Conservation (phyloP, 2,888 invertebrate species). For the Pandemis corylana region DNA sequence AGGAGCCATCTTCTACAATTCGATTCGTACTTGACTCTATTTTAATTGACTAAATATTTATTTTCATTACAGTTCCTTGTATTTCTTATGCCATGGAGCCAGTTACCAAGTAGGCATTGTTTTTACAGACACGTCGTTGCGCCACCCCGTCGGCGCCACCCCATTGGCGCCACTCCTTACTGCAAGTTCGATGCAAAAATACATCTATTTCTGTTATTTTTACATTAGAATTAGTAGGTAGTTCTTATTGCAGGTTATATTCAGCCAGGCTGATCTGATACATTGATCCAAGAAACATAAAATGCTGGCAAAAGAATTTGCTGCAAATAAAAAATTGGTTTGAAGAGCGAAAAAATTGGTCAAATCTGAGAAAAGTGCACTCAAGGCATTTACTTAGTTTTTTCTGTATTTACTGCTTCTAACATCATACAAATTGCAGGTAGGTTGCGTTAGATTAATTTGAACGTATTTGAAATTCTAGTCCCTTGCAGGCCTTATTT, state of each 20-base stretch:
- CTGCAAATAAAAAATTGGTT: too few relatives aligned
- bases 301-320: background rate
- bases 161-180: slow-evolving; percentile 16
- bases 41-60: slow-evolving; percentile 20
- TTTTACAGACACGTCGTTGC: slow-evolving; percentile 26
- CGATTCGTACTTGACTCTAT: slow-evolving; percentile 12
- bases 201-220: background rate
- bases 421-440: too few relatives aligned
- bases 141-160: slow-evolving; percentile 22
- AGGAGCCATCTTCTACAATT: background rate
- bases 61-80: slow-evolving; percentile 13
- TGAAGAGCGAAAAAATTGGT: too few relatives aligned
- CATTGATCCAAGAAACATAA: background rate
- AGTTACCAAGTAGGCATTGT: slow-evolving; percentile 8
- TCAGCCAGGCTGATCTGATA: background rate
- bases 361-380: too few relatives aligned
- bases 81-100: slow-evolving; percentile 30
- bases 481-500: background rate
- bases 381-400: too few relatives aligned
- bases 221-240: background rate
- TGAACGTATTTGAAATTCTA: too few relatives aligned
- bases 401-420: too few relatives aligned
- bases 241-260: background rate
- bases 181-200: background rate
- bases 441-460: too few relatives aligned